phyloP scores from a whole-genome alignment of 2,888 invertebrate species.

The Myopa tessellatipennis region DNA sequence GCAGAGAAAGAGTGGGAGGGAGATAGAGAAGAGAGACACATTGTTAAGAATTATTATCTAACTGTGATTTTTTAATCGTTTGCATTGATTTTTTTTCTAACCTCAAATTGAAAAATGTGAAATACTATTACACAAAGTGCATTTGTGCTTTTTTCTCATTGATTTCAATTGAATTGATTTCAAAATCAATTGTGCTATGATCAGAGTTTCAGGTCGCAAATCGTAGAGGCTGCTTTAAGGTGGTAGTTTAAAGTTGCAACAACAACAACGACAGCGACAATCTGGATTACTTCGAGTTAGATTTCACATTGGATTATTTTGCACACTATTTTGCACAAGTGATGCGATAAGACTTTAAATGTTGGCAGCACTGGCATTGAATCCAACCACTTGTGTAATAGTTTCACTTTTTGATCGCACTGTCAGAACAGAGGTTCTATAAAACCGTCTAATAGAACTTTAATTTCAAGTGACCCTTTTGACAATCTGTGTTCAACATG shows the following conservation, averaged over 20 bases:
- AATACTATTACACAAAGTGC: no score
- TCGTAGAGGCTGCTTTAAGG: no score
- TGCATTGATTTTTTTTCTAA: no score
- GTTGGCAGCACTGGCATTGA: not conserved
- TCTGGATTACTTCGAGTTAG: constrained; percentile 20
- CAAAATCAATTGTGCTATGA: not conserved
- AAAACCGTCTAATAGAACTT: not conserved
- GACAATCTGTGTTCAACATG: not conserved
- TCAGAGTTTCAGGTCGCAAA: constrained; percentile 22
- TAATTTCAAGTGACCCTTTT: not conserved
- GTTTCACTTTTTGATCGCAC: constrained; percentile 41
- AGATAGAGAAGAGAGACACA: no score
- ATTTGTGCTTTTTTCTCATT: not conserved
- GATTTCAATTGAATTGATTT: not conserved
- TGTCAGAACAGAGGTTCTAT: not conserved
- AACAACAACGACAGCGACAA: not conserved
- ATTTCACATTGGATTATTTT: constrained; percentile 15
- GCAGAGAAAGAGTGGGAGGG: no score
- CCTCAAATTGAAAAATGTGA: no score
- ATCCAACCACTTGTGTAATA: constrained; percentile 41
- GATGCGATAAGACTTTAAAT: not conserved
- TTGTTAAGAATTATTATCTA: no score
- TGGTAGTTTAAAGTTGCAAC: no score
- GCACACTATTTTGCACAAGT: not conserved
- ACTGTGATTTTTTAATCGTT: no score